These are phyloP conservation scores for Trinorchestia longiramus DNA, from an alignment of 1,140 invertebrate genomes.

Conservation along the genomic window DNA sequence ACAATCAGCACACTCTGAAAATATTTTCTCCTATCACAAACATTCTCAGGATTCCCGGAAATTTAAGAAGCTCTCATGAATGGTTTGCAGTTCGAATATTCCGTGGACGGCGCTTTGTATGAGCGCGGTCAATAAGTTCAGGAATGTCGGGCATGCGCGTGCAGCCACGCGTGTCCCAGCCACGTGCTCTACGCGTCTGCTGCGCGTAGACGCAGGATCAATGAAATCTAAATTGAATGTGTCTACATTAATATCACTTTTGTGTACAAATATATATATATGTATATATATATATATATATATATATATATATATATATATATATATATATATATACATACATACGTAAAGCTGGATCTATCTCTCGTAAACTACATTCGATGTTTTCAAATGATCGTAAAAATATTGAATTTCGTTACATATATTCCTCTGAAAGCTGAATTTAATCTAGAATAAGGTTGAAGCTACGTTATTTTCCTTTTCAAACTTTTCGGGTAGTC, in stretches of 20 bases:
- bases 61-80: neutral
- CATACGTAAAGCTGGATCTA: no score
- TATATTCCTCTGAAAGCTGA: no score
- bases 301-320: no score
- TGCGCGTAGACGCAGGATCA: neutral
- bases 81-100: neutral
- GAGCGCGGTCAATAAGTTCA: neutral
- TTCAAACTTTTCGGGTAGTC: no score
- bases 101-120: neutral
- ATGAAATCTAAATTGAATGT: neutral
- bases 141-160: neutral
- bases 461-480: no score
- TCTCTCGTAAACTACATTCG: neutral
- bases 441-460: no score
- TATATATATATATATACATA: no score
- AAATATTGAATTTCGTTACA: no score
- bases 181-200: neutral
- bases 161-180: neutral
- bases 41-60: neutral
- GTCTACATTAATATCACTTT: no score
- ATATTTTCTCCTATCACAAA: neutral
- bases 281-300: no score
- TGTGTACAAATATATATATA: no score
- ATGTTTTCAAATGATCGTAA: neutral
- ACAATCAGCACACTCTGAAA: neutral